Evolutionary conservation across 2,888 invertebrate genomes (phyloP).

Genomic region (Eustalomyia histrio): DNA sequence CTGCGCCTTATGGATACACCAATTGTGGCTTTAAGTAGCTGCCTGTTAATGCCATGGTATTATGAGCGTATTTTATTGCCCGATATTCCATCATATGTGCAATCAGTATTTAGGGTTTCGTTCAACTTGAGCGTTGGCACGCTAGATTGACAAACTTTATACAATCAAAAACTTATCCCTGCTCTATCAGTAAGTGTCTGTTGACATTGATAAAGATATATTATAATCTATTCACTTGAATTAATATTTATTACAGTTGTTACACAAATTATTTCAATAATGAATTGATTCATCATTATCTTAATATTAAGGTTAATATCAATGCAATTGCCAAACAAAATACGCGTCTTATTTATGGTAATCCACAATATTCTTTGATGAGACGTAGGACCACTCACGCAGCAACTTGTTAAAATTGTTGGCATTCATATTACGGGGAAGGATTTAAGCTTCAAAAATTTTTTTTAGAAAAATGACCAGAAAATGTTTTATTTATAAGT

Average conservation of each 20-base stretch:
- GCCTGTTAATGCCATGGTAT: conserved; percentile 82
- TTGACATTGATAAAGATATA: background rate
- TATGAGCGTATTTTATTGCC: conserved; percentile 81
- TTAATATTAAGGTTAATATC: conserved; percentile 81
- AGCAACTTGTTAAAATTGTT: conserved; percentile 84
- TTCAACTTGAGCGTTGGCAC: conserved; percentile 79
- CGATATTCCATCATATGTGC: conserved; percentile 82
- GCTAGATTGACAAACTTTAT: conserved; percentile 80
- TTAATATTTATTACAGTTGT: conserved; percentile 42
- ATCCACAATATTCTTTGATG: conserved; percentile 83
- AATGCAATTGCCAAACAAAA: conserved; percentile 81
- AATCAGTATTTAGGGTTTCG: conserved; percentile 82
- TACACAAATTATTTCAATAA: conserved; percentile 70
- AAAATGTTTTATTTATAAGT: conserved; percentile 87
- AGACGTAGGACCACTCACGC: conserved; percentile 82
- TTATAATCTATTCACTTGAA: background rate
- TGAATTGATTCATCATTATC: conserved; percentile 71
- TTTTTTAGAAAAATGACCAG: conserved; percentile 83
- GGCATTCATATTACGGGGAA: conserved; percentile 81
- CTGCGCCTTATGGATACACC: conserved; percentile 82
- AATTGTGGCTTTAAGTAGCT: conserved; percentile 81
- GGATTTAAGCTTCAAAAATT: conserved; percentile 79
- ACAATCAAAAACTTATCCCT: conserved; percentile 72
- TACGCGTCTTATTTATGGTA: conserved; percentile 82
- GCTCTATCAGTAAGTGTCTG: conserved; percentile 71